phyloP scores from a whole-genome alignment of 2,797 vertebrate genomes.

The Mionectes olivaceus region DNA sequence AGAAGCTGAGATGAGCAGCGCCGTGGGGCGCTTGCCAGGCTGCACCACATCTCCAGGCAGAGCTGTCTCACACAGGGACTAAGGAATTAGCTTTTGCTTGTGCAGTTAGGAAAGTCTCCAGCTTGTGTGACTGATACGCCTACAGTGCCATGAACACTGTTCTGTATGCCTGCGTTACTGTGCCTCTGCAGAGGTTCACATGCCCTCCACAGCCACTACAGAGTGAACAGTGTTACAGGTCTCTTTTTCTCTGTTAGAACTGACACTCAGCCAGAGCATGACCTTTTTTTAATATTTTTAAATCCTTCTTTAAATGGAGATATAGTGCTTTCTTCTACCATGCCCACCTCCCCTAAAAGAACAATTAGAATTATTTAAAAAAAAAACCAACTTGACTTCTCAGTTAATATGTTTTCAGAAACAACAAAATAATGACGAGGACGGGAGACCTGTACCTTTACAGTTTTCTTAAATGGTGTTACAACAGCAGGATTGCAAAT shows the following conservation, averaged over 20 bases:
- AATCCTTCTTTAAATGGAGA: background rate
- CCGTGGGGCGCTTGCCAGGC: background rate
- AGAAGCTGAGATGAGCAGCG: background rate
- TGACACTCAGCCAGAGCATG: background rate
- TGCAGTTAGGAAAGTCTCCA: background rate
- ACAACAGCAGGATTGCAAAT: background rate
- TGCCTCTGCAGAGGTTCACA: background rate
- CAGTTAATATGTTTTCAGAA: background rate
- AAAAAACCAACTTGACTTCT: background rate
- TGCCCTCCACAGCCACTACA: background rate
- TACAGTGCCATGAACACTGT: background rate
- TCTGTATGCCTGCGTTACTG: background rate
- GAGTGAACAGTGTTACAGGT: background rate
- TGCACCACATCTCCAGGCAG: fast-evolving
- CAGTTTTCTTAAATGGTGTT: background rate
- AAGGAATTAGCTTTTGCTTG: background rate
- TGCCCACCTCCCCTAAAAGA: background rate
- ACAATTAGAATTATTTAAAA: background rate
- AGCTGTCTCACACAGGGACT: background rate
- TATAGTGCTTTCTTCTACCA: background rate
- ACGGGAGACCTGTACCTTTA: background rate
- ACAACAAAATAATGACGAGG: background rate
- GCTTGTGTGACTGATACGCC: background rate
- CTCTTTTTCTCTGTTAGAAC: background rate
- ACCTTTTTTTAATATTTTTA: background rate